Evolutionary conservation across 2,888 invertebrate genomes (phyloP).

Genomic region (Tachina fera): DNA sequence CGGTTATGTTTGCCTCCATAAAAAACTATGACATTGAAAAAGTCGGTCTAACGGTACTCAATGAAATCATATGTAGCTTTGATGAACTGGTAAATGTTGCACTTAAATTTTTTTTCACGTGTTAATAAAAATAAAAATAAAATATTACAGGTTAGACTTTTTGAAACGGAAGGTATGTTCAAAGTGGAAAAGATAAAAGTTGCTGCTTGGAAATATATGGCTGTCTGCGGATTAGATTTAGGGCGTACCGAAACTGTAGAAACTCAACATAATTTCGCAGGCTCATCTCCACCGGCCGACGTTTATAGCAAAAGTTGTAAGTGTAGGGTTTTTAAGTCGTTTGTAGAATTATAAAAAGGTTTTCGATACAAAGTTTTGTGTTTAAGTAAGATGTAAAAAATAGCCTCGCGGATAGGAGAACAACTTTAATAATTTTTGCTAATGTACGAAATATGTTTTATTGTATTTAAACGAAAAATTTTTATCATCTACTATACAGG

Average conservation of each 20-base stretch:
- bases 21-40: constrained; percentile 89
- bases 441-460: no score
- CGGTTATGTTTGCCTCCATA: constrained; percentile 98
- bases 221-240: constrained; percentile 94
- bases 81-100: constrained; percentile 88
- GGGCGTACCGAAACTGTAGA: constrained; percentile 85
- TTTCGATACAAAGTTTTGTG: constrained; percentile 39
- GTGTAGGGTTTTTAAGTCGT: not conserved
- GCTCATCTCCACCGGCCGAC: not conserved
- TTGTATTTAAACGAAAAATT: no score
- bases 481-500: no score
- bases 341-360: not conserved
- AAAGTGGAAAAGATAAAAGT: constrained; percentile 98
- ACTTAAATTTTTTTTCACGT: not conserved
- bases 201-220: constrained; percentile 98
- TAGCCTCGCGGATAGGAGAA: no score
- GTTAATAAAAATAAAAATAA: not conserved
- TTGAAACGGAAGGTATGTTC: constrained; percentile 86
- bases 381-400: no score
- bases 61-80: constrained; percentile 96
- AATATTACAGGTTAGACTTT: constrained; percentile 36
- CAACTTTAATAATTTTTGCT: no score
- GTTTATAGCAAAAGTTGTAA: not conserved
- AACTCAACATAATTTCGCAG: constrained; percentile 52
- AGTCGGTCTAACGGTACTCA: constrained; percentile 89